Evolutionary conservation across 2,888 invertebrate species (phyloP), one percentile per base, ranked within the genome.

Genomic region (Clitarchus hookeri): DNA sequence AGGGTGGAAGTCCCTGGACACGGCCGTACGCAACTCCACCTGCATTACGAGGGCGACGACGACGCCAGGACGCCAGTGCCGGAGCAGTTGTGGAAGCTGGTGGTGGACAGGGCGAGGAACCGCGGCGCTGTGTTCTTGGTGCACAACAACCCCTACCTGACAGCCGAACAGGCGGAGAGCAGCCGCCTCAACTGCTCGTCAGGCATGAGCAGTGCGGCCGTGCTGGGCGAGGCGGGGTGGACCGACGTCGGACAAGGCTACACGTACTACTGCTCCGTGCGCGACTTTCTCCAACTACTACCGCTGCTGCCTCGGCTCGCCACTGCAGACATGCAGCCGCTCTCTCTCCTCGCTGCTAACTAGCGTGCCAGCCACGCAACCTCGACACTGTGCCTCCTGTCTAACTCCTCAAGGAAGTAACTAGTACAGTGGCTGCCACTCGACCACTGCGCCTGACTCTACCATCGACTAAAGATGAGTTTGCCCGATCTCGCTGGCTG

Each of bases 111-210:
- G 0, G 89, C 89, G 0, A 91, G 90, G 0, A 91, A 92, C 19
- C 89, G 92, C 6, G 95, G 94, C 0, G 92, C 94, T 0, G 95
- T 93, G 3, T 93, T 95, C 89, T 89, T 95, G 11, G 93, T 94
- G 82, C 92, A 94, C 86, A 95, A 95, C 91, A 94, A 95, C 48
- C 65, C 65, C 65, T 65, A 65, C 65, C 19, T 65, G 65, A 65
- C 23, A 11, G 3, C 65, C 23, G 65, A 65, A 23, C 65, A 65
- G 65, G 65, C 65, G 23, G 65, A 11, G 19, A 8, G 23, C 23
- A 1, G 13, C n/a, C 65, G 65, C 65, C 65, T 65, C 23, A 65
- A 65, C 65, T 65, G 65, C 65, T 65, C 65, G 23, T 23, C 65
- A 19, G 65, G 8, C 0, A 2, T 8, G 16, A 19, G n/a, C n/a